Evolutionary conservation across 2,113 vertebrate genomes (phyloP).

Genomic region (Aspiorhynchus laticeps): DNA sequence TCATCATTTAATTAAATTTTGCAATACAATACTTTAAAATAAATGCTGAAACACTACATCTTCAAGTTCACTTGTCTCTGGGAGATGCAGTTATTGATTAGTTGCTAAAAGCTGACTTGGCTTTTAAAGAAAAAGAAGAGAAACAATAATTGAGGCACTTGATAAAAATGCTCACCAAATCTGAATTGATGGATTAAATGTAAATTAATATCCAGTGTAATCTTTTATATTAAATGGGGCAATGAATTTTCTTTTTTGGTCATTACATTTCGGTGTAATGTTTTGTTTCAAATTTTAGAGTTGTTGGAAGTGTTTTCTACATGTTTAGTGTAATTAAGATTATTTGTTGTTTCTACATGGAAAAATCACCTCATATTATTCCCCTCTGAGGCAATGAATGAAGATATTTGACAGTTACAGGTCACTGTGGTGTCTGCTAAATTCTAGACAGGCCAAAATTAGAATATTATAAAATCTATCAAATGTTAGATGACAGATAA

Average conservation of each 20-base stretch:
- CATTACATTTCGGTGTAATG: neutral
- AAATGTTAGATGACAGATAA: neutral
- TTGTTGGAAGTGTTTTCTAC: neutral
- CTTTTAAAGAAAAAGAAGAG: neutral
- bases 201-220: neutral
- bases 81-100: neutral
- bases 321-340: neutral
- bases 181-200: neutral
- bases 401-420: neutral
- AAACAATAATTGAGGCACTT: neutral
- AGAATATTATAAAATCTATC: neutral
- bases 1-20: neutral
- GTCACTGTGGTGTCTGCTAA: neutral
- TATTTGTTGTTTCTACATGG: neutral
- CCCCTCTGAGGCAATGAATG: neutral
- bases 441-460: neutral
- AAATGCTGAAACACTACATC: neutral
- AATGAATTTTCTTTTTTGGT: neutral
- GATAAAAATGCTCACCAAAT: neutral
- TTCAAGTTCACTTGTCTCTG: neutral
- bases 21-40: neutral
- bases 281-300: neutral
- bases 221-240: neutral
- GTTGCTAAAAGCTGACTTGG: neutral
- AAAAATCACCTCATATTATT: neutral